A percentile compares a stretch with the other conserved stretches of the same genome.
Evolutionary conservation across 2,888 invertebrate genomes (phyloP).

Genomic region (Nematopogon swammerdamellus): DNA sequence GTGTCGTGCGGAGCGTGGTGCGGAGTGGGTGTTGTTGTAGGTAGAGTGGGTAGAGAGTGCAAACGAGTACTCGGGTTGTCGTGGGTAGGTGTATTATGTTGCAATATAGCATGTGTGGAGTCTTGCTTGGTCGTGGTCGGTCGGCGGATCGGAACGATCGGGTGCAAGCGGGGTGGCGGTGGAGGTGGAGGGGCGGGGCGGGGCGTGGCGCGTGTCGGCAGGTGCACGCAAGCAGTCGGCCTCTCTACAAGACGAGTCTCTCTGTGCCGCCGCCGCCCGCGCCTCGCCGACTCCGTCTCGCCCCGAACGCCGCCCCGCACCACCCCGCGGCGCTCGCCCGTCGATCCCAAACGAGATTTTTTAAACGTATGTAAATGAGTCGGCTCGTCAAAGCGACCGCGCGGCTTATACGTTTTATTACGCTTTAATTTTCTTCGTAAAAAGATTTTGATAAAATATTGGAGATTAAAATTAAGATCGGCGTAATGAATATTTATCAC

Average conservation of each 20-base stretch:
- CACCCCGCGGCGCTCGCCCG: conserved; percentile 20
- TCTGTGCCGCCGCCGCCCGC: conserved; percentile 1
- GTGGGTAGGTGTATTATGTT: too few relatives aligned
- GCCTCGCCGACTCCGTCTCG: background rate
- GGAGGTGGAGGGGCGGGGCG: too few relatives aligned
- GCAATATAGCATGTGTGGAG: too few relatives aligned
- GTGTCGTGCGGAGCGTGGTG: too few relatives aligned
- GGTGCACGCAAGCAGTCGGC: background rate
- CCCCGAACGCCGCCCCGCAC: conserved; percentile 11
- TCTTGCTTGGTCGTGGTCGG: too few relatives aligned
- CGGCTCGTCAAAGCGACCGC: conserved; percentile 29
- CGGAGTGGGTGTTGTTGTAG: too few relatives aligned
- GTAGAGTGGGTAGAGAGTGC: too few relatives aligned
- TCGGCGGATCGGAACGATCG: too few relatives aligned
- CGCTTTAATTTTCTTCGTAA: conserved; percentile 25
- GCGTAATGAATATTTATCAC: conserved; percentile 4
- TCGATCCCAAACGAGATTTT: conserved; percentile 33
- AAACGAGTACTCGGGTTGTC: too few relatives aligned
- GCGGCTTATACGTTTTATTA: conserved; percentile 23
- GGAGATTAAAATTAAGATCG: conserved; percentile 4
- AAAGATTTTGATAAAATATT: conserved; percentile 6
- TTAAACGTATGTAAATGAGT: conserved; percentile 46
- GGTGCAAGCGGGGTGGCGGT: too few relatives aligned
- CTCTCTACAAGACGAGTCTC: conserved; percentile 1
- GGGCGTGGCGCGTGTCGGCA: background rate